A percentile compares a stretch with the other conserved stretches of the same genome.
Conservation (phyloP, 2,888 invertebrate species). For the Zelleria hepariella region DNA sequence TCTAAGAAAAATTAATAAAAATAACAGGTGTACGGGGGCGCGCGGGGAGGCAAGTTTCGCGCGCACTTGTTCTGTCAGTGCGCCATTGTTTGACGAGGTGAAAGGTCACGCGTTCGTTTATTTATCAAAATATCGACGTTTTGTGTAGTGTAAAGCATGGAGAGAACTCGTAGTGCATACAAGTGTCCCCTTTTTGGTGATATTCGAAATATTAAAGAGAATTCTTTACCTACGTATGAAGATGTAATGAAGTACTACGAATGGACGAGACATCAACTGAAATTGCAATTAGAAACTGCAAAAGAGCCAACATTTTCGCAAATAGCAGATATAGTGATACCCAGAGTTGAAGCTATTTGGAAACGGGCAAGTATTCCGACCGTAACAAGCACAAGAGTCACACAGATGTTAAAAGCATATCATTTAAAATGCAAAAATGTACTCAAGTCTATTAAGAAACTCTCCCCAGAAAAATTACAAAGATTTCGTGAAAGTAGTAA, state of each 20-base stretch:
- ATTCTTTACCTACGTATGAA: conserved; percentile 15
- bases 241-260: conserved; percentile 16
- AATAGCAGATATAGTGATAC: conserved; percentile 10
- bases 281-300: conserved; percentile 7
- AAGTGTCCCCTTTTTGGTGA: conserved; percentile 15
- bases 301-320: conserved; percentile 11
- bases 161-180: conserved; percentile 8
- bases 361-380: conserved; percentile 12
- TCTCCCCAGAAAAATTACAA: conserved; percentile 2
- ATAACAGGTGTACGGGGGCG: too few relatives aligned
- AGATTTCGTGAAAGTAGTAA: conserved; percentile 9
- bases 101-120: too few relatives aligned
- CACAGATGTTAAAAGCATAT: conserved; percentile 14
- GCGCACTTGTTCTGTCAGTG: too few relatives aligned
- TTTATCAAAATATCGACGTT: too few relatives aligned
- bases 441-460: conserved; percentile 9
- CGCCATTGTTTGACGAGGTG: too few relatives aligned
- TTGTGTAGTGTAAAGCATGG: too few relatives aligned
- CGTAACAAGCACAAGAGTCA: conserved; percentile 9
- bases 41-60: too few relatives aligned
- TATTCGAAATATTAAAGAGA: conserved; percentile 11
- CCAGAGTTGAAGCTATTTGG: conserved; percentile 12
- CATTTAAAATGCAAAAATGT: conserved; percentile 15
- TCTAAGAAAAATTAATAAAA: too few relatives aligned
- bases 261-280: conserved; percentile 12